Percentiles rank a stretch among this genome's conserved stretches.
These are phyloP conservation scores for Caenorhabditis panamensis DNA, from an alignment of 2,888 invertebrate species.

Conservation along the genomic window DNA sequence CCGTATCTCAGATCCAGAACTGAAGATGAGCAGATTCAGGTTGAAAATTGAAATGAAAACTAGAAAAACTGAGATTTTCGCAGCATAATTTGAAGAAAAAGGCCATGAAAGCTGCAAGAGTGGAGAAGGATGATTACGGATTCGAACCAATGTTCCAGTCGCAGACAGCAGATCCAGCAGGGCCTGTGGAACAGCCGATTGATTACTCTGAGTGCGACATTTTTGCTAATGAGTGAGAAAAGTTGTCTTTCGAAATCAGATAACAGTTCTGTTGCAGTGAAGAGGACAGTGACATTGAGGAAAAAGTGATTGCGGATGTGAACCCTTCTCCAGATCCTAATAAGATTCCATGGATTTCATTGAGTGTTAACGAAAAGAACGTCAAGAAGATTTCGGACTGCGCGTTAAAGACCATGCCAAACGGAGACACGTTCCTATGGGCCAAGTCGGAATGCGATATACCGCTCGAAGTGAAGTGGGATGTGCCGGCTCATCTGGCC, in stretches of 20 bases:
- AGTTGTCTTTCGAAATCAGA: too few relatives aligned
- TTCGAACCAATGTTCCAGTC: not conserved
- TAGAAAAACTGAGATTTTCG: not conserved
- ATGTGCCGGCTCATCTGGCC: too few relatives aligned
- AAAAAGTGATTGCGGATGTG: too few relatives aligned
- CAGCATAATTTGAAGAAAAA: slow-evolving; percentile 12
- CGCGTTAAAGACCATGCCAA: not conserved
- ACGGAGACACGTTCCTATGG: slow-evolving; percentile 13
- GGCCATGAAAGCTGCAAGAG: not conserved
- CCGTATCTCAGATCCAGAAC: slow-evolving; percentile 25
- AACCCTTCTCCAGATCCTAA: too few relatives aligned
- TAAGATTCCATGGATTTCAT: not conserved
- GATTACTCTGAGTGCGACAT: too few relatives aligned
- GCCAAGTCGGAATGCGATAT: not conserved
- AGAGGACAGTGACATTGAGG: too few relatives aligned
- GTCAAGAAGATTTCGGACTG: slow-evolving; percentile 3
- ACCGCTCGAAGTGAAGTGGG: slow-evolving; percentile 24
- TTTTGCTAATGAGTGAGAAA: too few relatives aligned
- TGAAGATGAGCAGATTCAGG: slow-evolving; percentile 25
- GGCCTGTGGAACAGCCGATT: too few relatives aligned
- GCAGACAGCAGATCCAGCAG: too few relatives aligned
- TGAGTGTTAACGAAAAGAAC: not conserved
- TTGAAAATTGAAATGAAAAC: not conserved
- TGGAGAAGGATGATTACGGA: not conserved
- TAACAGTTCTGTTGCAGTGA: too few relatives aligned